Evolutionary conservation across 2,797 vertebrate species (phyloP).

Genomic region (Sebastes iracundus): DNA sequence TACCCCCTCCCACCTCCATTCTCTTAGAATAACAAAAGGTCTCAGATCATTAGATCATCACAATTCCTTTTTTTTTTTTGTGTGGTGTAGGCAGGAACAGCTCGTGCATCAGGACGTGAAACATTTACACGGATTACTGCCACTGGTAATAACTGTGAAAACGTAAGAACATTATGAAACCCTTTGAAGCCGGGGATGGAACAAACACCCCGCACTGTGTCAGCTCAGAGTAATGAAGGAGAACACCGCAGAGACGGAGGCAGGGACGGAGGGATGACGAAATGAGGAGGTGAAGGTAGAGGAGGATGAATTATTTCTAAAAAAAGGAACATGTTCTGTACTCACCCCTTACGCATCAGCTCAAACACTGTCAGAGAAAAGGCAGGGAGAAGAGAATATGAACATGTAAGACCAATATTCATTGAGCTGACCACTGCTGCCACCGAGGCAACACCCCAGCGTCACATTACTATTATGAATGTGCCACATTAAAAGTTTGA

Average conservation of each 20-base stretch:
- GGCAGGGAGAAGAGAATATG: slow-evolving; percentile 18
- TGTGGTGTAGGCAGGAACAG: slow-evolving; percentile 23
- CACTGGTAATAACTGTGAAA: slow-evolving; percentile 51
- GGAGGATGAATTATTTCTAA: neutral
- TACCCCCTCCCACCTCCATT: neutral
- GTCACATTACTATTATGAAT: slow-evolving; percentile 6
- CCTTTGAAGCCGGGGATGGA: slow-evolving; percentile 54
- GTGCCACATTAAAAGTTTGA: slow-evolving; percentile 8
- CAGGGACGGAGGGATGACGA: slow-evolving; percentile 13
- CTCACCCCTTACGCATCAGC: slow-evolving; percentile 97
- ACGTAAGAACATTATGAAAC: slow-evolving; percentile 57
- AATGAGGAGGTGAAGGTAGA: slow-evolving; percentile 14
- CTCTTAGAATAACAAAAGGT: slow-evolving; percentile 4
- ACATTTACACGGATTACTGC: slow-evolving; percentile 20
- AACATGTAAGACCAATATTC: slow-evolving; percentile 14
- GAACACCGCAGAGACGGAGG: slow-evolving; percentile 2
- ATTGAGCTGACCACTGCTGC: slow-evolving; percentile 6
- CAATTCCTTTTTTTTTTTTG: neutral
- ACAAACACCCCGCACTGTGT: slow-evolving; percentile 20
- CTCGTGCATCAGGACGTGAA: slow-evolving; percentile 17
- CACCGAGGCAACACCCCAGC: neutral
- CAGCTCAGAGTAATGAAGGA: slow-evolving; percentile 22
- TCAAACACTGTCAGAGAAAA: slow-evolving; percentile 91
- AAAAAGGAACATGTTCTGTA: slow-evolving; percentile 63
- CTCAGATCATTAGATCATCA: slow-evolving; percentile 25